Conservation (phyloP, 2,113 vertebrate species). For the Anoplopoma fimbria region DNA sequence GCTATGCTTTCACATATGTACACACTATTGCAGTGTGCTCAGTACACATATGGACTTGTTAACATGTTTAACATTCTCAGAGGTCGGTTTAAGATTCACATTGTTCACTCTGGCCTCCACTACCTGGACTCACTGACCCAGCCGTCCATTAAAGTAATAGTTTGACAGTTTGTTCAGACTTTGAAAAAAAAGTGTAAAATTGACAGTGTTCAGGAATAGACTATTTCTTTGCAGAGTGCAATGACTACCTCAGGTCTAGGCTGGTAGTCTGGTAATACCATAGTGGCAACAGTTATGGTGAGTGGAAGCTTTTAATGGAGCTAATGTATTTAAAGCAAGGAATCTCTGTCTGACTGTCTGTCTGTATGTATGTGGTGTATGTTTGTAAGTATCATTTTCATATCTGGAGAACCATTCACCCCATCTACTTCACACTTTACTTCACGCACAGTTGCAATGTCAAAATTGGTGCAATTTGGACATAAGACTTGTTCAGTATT, state of each 20-base stretch:
- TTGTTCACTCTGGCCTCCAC: neutral
- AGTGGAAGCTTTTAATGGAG: neutral
- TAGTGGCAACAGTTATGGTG: neutral
- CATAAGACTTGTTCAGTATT: neutral
- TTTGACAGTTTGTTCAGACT: neutral
- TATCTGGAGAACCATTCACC: neutral
- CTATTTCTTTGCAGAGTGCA: too few relatives aligned
- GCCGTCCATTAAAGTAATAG: neutral
- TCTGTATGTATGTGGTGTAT: neutral
- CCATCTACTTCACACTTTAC: neutral
- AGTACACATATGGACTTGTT: slow-evolving; percentile 36
- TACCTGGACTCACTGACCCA: slow-evolving; percentile 23
- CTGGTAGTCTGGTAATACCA: neutral
- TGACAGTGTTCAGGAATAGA: too few relatives aligned
- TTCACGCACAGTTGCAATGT: neutral
- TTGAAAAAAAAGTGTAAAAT: too few relatives aligned
- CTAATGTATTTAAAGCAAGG: neutral
- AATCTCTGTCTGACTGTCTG: neutral
- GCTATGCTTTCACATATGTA: neutral
- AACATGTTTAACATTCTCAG: slow-evolving; percentile 31
- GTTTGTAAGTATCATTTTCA: neutral
- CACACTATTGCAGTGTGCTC: neutral
- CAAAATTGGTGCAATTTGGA: neutral
- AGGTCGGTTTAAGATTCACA: slow-evolving; percentile 13
- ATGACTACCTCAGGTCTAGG: neutral